Conservation (phyloP, 2,113 vertebrate genomes). For the Leptosomus discolor region DNA sequence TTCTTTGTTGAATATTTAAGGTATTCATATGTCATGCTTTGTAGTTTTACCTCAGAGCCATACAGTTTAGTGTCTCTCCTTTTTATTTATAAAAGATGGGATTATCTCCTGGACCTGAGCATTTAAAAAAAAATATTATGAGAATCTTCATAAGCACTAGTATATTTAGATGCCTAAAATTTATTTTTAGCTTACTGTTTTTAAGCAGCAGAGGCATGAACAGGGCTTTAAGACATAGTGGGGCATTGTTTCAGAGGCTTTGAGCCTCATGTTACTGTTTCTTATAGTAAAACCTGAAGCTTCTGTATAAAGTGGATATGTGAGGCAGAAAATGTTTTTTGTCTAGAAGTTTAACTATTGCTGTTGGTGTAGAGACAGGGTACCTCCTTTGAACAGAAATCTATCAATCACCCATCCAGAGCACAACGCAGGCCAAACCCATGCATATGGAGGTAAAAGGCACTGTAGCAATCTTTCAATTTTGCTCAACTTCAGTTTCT, state of each 20-base stretch:
- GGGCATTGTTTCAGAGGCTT: not conserved
- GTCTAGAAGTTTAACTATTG: not conserved
- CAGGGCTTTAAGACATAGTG: not conserved
- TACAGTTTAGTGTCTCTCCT: not conserved
- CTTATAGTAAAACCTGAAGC: not conserved
- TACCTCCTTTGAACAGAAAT: not conserved
- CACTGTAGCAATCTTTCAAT: not conserved
- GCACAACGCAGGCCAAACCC: too few species aligned
- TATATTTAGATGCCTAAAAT: not conserved
- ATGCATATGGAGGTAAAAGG: not conserved
- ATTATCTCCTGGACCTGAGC: not conserved
- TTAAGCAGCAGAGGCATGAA: not conserved
- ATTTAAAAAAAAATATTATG: not conserved
- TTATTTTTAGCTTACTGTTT: not conserved
- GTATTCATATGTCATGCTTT: not conserved
- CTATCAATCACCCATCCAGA: not conserved
- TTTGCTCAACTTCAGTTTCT: not conserved
- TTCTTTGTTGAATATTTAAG: not conserved
- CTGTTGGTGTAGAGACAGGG: not conserved
- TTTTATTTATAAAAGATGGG: not conserved
- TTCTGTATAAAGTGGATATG: not conserved
- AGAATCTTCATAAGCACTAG: not conserved
- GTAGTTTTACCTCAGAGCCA: not conserved
- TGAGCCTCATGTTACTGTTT: not conserved
- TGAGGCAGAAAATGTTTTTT: not conserved